Percentiles rank a stretch among this genome's conserved stretches.
These are phyloP conservation scores for Phylloscopus whistleri DNA, from an alignment of 2,113 vertebrate species.

Conservation along the genomic window DNA sequence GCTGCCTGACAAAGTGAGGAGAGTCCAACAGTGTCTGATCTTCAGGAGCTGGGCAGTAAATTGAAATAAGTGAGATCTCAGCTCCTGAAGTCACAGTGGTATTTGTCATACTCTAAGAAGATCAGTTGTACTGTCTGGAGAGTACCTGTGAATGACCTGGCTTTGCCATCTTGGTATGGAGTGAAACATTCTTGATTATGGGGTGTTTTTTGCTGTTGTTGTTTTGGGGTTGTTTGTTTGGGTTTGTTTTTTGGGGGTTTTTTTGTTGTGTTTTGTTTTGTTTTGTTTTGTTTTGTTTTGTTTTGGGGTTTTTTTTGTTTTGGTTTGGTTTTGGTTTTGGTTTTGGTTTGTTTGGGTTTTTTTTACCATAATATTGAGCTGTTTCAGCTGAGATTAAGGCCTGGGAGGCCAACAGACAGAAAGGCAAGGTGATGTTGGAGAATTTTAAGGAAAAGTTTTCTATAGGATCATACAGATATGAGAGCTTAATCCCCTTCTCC, in stretches of 20 bases:
- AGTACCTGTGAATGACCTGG: background rate
- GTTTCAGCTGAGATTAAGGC: background rate
- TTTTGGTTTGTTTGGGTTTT: no score
- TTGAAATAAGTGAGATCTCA: constrained; percentile 29
- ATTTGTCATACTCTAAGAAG: constrained; percentile 10
- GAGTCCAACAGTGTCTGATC: background rate
- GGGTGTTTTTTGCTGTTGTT: no score
- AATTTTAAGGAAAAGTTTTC: background rate
- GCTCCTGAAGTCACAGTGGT: background rate
- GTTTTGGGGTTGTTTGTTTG: no score
- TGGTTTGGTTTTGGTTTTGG: no score
- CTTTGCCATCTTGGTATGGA: background rate
- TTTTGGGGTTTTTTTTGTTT: background rate
- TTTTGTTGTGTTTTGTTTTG: no score
- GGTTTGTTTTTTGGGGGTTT: no score
- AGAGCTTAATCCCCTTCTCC: background rate
- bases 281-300: no score
- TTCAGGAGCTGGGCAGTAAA: background rate
- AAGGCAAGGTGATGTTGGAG: background rate
- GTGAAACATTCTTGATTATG: background rate
- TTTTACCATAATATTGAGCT: background rate
- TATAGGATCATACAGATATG: background rate
- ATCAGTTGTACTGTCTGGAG: background rate
- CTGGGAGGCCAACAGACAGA: background rate
- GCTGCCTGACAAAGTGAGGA: background rate